Evolutionary conservation across 2,113 vertebrate genomes (phyloP), one percentile per base, ranked within the genome.

Genomic region (Dolichotis patagonum): DNA sequence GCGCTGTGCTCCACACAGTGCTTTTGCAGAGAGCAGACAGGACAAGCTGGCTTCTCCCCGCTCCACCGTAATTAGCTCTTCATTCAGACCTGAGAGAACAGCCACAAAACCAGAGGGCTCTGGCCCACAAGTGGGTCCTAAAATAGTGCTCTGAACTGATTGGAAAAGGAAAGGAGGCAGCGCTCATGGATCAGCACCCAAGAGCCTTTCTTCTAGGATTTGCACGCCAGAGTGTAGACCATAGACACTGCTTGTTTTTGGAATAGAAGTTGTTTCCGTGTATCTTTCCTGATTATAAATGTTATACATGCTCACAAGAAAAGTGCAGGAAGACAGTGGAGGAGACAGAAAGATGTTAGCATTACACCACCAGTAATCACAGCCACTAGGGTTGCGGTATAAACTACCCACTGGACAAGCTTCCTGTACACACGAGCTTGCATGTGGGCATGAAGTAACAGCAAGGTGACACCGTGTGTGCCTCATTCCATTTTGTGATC

Each of bases 211-310:
- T 63, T 65, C 52, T 17, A 62, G 32, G 28, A 49, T 58, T 49
- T 38, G 14, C 3, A 1, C 67, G 73, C 54, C 69, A 20, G 13
- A 81, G 77, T 82, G n/a, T 90, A 20, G 94, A 84, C 1, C 24
- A 52, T 54, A 60, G 58, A 28, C 24, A 35, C 35, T 49, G 46
- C 58, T 77, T 41, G n/a, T 86, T 71, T 69, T 38, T 95, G 8
- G 82, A 63, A 88, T 86, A 7, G 60, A 78, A 94, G 43, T 46
- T 41, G 43, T 85, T 65, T 81, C 11, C 91, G 28, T 17, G 22
- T 10, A 14, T 73, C 71, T 95, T 93, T 91, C 94, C 41, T 90
- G 75, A 85, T 43, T 85, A 88, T 85, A 56, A 88, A 85, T 41
- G 69, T 71, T 92, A 13, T 54, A 17, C 16, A 13, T 52, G 11